phyloP scores from a whole-genome alignment of 1,140 invertebrate species.

The Bombus huntii region DNA sequence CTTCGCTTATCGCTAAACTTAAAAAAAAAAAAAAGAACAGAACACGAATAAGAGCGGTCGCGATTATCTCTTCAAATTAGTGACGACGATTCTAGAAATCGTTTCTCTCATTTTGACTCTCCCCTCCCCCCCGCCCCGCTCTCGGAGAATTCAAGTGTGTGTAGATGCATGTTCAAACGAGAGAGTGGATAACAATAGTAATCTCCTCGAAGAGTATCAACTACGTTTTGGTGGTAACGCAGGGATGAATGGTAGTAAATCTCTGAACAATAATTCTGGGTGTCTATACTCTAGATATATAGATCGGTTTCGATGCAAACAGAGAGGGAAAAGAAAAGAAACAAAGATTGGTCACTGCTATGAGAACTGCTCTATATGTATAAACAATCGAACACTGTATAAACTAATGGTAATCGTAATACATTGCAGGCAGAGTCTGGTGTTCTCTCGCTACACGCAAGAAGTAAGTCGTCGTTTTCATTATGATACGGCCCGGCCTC shows the following conservation, averaged over 20 bases:
- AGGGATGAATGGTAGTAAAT: slow-evolving; percentile 1
- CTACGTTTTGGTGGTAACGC: slow-evolving; percentile 15
- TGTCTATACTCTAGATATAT: slow-evolving; percentile 23
- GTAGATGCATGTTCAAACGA: not conserved
- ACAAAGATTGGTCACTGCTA: slow-evolving; percentile 43
- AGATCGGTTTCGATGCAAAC: slow-evolving; percentile 31
- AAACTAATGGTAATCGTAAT: slow-evolving; percentile 53
- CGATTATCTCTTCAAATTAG: not conserved
- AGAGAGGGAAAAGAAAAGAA: slow-evolving; percentile 20
- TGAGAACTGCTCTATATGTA: slow-evolving; percentile 40
- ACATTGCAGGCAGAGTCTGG: slow-evolving; percentile 53
- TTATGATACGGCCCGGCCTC: slow-evolving; percentile 39
- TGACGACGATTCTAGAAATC: not conserved
- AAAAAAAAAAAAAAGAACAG: slow-evolving; percentile 2
- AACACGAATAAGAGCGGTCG: not conserved
- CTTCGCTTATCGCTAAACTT: slow-evolving; percentile 54
- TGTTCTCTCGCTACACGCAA: slow-evolving; percentile 51
- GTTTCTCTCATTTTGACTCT: not conserved
- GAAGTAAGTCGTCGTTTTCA: slow-evolving; percentile 52
- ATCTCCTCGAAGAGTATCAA: not conserved
- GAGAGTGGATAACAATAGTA: not conserved
- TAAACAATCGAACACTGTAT: slow-evolving; percentile 49
- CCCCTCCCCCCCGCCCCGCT: not conserved
- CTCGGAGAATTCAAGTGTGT: slow-evolving; percentile 1
- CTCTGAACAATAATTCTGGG: slow-evolving; percentile 9